These are phyloP conservation scores for Argyresthia goedartella DNA, from an alignment of 2,888 invertebrate species.

Conservation along the genomic window DNA sequence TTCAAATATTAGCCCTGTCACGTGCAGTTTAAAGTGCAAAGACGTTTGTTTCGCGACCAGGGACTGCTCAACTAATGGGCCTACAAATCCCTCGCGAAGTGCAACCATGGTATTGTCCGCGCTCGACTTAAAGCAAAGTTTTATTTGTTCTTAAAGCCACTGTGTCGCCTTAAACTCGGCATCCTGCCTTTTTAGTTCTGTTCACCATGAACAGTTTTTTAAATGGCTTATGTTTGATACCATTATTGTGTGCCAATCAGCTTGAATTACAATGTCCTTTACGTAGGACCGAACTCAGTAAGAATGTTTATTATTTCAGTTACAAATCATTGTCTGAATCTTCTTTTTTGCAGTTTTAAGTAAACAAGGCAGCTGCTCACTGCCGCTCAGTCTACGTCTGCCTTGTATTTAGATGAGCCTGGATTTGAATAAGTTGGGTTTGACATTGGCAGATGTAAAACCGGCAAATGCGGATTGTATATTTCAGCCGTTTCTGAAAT, in stretches of 20 bases:
- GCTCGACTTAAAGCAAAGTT: constrained; percentile 23
- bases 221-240: constrained; percentile 68
- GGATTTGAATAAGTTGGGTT: constrained; percentile 50
- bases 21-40: no score
- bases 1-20: no score
- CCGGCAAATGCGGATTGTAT: no score
- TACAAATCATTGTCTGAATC: constrained; percentile 53
- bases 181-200: constrained; percentile 53
- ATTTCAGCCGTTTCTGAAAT: background rate
- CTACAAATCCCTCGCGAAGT: constrained; percentile 53
- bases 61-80: constrained; percentile 51
- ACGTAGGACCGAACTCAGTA: constrained; percentile 54
- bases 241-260: constrained; percentile 72
- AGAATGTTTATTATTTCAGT: constrained; percentile 57
- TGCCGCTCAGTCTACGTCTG: constrained; percentile 8
- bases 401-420: constrained; percentile 54
- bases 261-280: constrained; percentile 70
- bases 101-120: constrained; percentile 57
- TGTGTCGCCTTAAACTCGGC: constrained; percentile 33
- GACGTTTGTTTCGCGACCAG: no score
- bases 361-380: constrained; percentile 51
- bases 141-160: constrained; percentile 49
- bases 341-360: constrained; percentile 39
- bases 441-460: constrained; percentile 11
- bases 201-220: constrained; percentile 52